Base-by-base conservation (phyloP, 1,140 invertebrate species). In the Tetramorium simillimum region DNA sequence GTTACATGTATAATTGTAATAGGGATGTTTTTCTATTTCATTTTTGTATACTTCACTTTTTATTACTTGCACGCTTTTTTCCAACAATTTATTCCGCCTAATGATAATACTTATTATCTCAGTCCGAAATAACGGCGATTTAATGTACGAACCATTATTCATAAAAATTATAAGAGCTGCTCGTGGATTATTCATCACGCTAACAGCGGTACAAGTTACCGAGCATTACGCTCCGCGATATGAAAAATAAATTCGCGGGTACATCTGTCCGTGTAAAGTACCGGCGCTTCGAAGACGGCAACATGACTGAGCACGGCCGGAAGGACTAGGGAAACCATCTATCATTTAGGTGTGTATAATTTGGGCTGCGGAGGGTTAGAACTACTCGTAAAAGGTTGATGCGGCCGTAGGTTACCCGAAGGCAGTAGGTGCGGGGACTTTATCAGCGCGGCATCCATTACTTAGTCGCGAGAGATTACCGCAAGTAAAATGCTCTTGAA, bases 261-360 rank as follows among this genome's bases (percentile, higher is more conserved):
- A 78, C 21, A 40, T 53, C 46, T 65, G 73, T 63, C 43, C 58
- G 46, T 24, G 46, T 7, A 65, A 63, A 85, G 43, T 65, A 28
- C 37, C 16, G 10, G 18, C 53, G 62, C 40, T 46, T 46, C 65
- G 49, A 84, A 75, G 53, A 84, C 33, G 62, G 62, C 62, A 43
- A 80, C 51, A 58, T 37, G 80, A 73, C 24, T 18, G 40, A 84
- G 56, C 40, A 37, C 53, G 53, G 18, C 49, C 49, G 80, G 72
- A 76, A 85, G 18, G 69, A 14, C 24, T 21, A 40, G 75, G 65
- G 82, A 89, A 89, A 86, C 85, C 90, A 93, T 93, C 90, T 88
- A 93, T 93, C 92, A 93, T 90, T 93, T 92, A 92, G 91, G 76
- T 87, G 90, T 88, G 84, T 92, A 92, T 93, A 93, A 92, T 93